phyloP scores from a whole-genome alignment of 2,797 vertebrate species.

The Zalophus californianus region DNA sequence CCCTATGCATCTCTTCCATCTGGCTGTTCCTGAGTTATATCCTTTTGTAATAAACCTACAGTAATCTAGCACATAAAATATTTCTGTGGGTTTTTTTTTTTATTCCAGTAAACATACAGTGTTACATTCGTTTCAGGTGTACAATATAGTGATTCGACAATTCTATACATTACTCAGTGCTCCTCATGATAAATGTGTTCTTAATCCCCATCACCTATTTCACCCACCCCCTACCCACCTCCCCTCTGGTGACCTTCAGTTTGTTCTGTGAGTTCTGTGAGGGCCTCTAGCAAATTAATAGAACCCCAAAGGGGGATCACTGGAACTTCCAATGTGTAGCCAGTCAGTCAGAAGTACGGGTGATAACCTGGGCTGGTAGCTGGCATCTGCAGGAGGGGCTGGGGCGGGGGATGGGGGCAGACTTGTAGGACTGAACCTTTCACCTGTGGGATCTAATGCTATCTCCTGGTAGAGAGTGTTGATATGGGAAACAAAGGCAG shows the following conservation, averaged over 20 bases:
- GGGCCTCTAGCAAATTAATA: neutral
- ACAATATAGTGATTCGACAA: neutral
- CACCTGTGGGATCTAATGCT: neutral
- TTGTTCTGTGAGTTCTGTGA: neutral
- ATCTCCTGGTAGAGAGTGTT: neutral
- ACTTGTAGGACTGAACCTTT: neutral
- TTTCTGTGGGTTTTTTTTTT: neutral
- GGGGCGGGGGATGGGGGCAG: neutral
- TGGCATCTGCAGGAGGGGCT: neutral
- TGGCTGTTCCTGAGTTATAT: neutral
- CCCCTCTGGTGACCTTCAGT: neutral
- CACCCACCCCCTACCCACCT: neutral
- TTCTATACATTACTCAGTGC: neutral
- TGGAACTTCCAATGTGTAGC: neutral
- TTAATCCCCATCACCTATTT: neutral
- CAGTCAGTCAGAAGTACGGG: neutral
- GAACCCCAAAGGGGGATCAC: too few species aligned
- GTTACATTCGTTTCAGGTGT: neutral
- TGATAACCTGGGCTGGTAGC: neutral
- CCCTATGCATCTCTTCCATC: neutral
- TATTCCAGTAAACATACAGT: neutral
- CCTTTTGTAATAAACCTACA: neutral
- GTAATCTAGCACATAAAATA: neutral
- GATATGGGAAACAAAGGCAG: neutral
- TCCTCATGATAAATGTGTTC: neutral